Conservation (phyloP, 2,888 invertebrate species). For the Ophion obscuratus region DNA sequence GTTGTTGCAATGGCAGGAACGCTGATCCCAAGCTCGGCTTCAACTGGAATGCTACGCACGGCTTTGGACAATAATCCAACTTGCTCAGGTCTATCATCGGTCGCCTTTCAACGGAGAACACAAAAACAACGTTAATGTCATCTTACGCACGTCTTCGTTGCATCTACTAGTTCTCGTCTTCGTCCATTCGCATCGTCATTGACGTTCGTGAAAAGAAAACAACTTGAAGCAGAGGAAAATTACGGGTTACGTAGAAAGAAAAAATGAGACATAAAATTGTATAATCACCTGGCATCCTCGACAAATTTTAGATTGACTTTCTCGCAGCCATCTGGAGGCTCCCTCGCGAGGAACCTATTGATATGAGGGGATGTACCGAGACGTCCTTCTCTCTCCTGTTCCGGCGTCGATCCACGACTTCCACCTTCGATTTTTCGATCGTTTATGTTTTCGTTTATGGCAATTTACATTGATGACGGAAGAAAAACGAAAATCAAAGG, state of each 20-base stretch:
- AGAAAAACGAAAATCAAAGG: slow-evolving; percentile 8
- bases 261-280: neutral
- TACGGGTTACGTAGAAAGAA: neutral
- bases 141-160: neutral
- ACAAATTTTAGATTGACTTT: slow-evolving; percentile 90
- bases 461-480: slow-evolving; percentile 8
- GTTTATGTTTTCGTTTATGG: slow-evolving; percentile 33
- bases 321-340: slow-evolving; percentile 96
- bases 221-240: neutral
- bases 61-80: slow-evolving; percentile 86
- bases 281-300: slow-evolving; percentile 85
- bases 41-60: slow-evolving; percentile 90
- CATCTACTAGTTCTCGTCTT: neutral
- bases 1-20: slow-evolving; percentile 89
- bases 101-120: slow-evolving; percentile 79
- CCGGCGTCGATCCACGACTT: slow-evolving; percentile 91
- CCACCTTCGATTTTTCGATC: slow-evolving; percentile 85
- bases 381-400: slow-evolving; percentile 89
- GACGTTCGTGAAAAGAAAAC: neutral
- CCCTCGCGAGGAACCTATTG: slow-evolving; percentile 93
- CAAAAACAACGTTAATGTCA: slow-evolving; percentile 27
- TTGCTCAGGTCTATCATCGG: slow-evolving; percentile 84
- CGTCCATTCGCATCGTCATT: neutral
- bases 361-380: slow-evolving; percentile 93
- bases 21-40: slow-evolving; percentile 92